Conservation (phyloP, 2,888 invertebrate species). For the Prosapia bicincta region DNA sequence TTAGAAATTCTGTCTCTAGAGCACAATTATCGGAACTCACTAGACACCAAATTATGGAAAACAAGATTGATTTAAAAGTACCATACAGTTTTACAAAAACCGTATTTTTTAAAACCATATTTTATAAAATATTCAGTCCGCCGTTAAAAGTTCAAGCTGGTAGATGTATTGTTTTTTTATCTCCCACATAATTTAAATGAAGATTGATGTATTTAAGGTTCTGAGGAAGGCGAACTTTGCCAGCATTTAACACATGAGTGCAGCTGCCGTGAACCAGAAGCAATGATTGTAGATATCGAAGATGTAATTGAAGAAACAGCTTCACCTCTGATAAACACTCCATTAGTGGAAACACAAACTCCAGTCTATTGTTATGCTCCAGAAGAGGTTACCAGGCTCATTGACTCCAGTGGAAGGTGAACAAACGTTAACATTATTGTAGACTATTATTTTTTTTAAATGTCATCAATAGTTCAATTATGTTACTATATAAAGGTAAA, state of each 20-base stretch:
- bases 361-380: slow-evolving; percentile 68
- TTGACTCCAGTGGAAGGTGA: slow-evolving; percentile 48
- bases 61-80: too few species aligned
- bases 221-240: background rate
- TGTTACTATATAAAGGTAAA: background rate
- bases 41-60: too few species aligned
- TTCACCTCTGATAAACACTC: slow-evolving; percentile 63
- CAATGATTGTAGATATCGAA: slow-evolving; percentile 76
- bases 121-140: too few species aligned
- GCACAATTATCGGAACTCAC: too few species aligned
- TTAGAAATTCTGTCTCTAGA: too few species aligned
- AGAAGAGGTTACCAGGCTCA: slow-evolving; percentile 52
- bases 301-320: slow-evolving; percentile 77
- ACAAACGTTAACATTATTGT: background rate
- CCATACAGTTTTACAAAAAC: too few species aligned
- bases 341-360: slow-evolving; percentile 60
- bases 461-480: too few species aligned
- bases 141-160: too few species aligned
- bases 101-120: too few species aligned
- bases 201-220: background rate
- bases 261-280: slow-evolving; percentile 57
- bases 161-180: too few species aligned
- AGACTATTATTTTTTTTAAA: background rate
- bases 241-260: background rate
- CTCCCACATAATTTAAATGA: too few species aligned